These are phyloP conservation scores for Torymus texanus DNA, from an alignment of 2,888 invertebrate genomes.

Conservation along the genomic window DNA sequence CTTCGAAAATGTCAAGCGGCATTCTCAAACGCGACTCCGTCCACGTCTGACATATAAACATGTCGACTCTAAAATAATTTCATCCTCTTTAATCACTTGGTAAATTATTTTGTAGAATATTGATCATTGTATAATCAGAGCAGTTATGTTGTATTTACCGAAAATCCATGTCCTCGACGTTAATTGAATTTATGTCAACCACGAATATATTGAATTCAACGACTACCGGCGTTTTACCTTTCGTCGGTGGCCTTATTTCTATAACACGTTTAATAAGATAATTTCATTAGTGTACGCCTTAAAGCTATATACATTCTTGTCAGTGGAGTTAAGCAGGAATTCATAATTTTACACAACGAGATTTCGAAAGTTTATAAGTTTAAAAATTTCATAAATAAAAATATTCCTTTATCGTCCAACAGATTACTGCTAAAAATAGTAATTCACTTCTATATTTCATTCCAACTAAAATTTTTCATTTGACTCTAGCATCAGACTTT, in stretches of 20 bases:
- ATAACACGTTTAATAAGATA: constrained; percentile 49
- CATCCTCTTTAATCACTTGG: neutral
- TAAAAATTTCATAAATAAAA: neutral
- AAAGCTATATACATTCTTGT: too few species aligned
- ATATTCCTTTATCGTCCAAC: too few species aligned
- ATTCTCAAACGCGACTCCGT: constrained; percentile 85
- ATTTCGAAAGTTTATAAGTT: neutral
- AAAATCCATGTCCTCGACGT: constrained; percentile 93
- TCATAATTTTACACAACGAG: too few species aligned
- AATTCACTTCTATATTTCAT: too few species aligned
- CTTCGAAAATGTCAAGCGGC: constrained; percentile 87
- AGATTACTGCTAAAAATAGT: too few species aligned
- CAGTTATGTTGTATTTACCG: constrained; percentile 78
- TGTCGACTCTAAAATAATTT: constrained; percentile 82
- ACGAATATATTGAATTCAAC: constrained; percentile 90
- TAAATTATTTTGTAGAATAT: neutral
- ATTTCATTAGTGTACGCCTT: too few species aligned
- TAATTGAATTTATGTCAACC: constrained; percentile 91
- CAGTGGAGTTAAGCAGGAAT: too few species aligned
- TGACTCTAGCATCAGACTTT: too few species aligned
- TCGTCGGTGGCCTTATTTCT: constrained; percentile 88
- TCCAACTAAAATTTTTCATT: too few species aligned
- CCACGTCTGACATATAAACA: constrained; percentile 90
- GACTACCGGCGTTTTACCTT: constrained; percentile 83
- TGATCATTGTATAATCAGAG: neutral